phyloP scores from a whole-genome alignment of 2,113 vertebrate species.

The Bothrops jararaca region DNA sequence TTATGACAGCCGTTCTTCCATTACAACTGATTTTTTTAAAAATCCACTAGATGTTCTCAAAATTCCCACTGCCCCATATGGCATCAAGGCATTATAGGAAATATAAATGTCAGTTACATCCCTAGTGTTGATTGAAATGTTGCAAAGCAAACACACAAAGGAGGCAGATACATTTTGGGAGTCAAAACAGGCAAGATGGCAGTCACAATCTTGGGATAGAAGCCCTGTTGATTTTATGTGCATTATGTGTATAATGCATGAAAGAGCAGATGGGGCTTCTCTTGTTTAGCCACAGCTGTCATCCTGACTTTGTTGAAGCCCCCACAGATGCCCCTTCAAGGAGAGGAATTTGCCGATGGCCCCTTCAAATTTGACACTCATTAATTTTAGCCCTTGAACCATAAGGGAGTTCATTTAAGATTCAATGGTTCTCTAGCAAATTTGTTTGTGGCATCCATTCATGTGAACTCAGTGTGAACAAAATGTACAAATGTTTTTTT shows the following conservation, averaged over 20 bases:
- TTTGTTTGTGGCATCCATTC: not conserved
- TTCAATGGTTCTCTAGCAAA: not conserved
- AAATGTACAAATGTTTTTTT: not conserved
- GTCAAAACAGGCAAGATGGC: not conserved
- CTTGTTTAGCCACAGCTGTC: not conserved
- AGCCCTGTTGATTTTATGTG: not conserved
- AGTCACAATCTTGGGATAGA: not conserved
- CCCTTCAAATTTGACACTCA: not conserved
- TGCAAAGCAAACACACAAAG: not conserved
- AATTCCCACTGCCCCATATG: not conserved
- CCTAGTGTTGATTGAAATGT: not conserved
- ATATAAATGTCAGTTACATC: not conserved
- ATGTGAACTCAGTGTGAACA: not conserved
- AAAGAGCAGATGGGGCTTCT: not conserved
- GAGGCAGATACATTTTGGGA: not conserved
- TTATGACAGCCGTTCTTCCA: not conserved
- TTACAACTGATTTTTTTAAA: not conserved
- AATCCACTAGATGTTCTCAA: not conserved
- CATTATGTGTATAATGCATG: not conserved
- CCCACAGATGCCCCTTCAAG: not conserved
- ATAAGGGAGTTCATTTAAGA: not conserved
- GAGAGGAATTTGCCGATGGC: not conserved
- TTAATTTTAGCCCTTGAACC: not conserved
- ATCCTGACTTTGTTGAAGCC: not conserved
- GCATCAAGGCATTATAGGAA: not conserved